A percentile compares a stretch with the other conserved stretches of the same genome.
These are phyloP conservation scores for Drosophila diplacantha DNA, from an alignment of 2,888 invertebrate genomes.

Conservation along the genomic window DNA sequence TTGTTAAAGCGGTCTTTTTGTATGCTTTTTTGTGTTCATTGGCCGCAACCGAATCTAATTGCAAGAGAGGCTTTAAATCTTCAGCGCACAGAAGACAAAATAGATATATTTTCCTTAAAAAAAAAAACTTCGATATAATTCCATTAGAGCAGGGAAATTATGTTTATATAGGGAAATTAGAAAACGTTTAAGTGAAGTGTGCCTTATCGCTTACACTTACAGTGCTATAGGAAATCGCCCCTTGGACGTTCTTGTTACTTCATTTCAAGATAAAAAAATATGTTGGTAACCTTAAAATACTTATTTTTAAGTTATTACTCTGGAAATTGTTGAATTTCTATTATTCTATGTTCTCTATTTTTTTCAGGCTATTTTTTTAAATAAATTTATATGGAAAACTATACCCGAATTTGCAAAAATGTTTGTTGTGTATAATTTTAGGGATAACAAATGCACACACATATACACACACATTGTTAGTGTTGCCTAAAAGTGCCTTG, in stretches of 20 bases:
- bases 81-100: slow-evolving; percentile 18
- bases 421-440: slow-evolving; percentile 4
- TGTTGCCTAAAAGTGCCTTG: slow-evolving; percentile 48
- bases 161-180: too few species aligned
- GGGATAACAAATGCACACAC: background rate
- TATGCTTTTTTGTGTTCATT: slow-evolving; percentile 29
- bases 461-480: background rate
- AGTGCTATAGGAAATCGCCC: too few species aligned
- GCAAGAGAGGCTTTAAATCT: slow-evolving; percentile 48
- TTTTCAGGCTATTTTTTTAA: too few species aligned
- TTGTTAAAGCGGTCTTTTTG: slow-evolving; percentile 8
- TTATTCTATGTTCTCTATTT: too few species aligned
- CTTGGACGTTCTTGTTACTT: too few species aligned
- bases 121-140: too few species aligned
- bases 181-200: too few species aligned
- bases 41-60: slow-evolving; percentile 61
- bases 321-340: too few species aligned
- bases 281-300: too few species aligned
- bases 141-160: too few species aligned
- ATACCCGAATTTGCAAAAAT: background rate
- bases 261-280: too few species aligned
- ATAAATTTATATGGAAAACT: background rate
- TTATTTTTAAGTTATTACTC: background rate
- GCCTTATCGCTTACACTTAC: too few species aligned
- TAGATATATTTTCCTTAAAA: background rate